Evolutionary conservation across 2,888 invertebrate species (phyloP).

Genomic region (Marronus borbonicus): DNA sequence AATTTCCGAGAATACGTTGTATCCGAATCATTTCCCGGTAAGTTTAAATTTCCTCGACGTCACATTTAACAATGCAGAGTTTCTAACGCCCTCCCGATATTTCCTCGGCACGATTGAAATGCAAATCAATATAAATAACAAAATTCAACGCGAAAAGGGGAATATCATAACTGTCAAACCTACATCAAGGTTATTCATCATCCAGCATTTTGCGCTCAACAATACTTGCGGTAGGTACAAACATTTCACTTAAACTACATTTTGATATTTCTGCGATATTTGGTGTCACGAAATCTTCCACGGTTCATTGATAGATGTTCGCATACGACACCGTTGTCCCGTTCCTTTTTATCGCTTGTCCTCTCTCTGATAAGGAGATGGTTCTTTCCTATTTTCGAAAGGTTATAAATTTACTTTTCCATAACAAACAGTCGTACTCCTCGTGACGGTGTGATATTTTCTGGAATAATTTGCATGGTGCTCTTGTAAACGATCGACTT

Average conservation of each 20-base stretch:
- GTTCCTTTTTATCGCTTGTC: not conserved
- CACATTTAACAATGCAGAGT: constrained; percentile 52
- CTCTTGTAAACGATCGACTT: no score
- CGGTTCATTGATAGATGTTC: constrained; percentile 23
- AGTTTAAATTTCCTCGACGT: constrained; percentile 42
- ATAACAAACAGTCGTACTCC: not conserved
- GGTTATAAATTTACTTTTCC: constrained; percentile 7
- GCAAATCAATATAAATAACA: constrained; percentile 63
- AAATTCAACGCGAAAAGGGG: constrained; percentile 62
- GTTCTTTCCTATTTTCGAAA: not conserved
- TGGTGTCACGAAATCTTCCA: constrained; percentile 21
- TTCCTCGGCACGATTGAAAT: constrained; percentile 59
- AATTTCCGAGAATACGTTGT: not conserved
- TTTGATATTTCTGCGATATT: constrained; percentile 42
- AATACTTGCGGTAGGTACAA: constrained; percentile 44
- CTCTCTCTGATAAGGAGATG: not conserved
- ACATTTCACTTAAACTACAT: constrained; percentile 49
- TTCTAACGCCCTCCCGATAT: constrained; percentile 53
- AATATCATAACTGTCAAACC: constrained; percentile 65
- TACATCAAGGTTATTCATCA: constrained; percentile 60
- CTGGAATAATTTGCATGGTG: not conserved
- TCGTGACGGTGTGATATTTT: not conserved
- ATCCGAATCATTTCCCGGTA: not conserved
- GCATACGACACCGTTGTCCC: not conserved
- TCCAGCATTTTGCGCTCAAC: constrained; percentile 34